Base-by-base conservation (phyloP, 2,888 invertebrate genomes). In the Sesia bembeciformis region DNA sequence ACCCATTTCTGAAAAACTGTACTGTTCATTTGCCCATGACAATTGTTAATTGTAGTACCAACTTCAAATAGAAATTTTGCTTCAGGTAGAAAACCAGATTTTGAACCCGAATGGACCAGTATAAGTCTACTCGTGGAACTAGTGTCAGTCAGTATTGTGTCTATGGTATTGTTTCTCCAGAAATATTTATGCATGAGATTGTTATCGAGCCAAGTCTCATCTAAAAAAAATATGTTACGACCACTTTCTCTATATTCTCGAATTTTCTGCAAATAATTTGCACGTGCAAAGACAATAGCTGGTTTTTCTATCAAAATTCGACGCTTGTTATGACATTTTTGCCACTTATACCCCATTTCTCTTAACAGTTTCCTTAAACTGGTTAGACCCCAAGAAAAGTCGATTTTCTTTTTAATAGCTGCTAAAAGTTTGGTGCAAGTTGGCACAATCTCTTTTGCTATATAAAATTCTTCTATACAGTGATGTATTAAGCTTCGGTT, bases 251-350 rank as follows among this genome's bases (percentile, higher is more conserved):
- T 43, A 38, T 46, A 53, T 38, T 53, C 23, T n/a, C 49, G 4
- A 6, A 53, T 53, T 46, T 53, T 53, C 6, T 39, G 38, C 39
- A 53, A 46, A 53, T 53, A 53, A 5, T 39, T 38, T 8, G 53
- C 7, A n/a, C 53, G 43, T 38, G 42, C 41, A 41, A 46, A 53
- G 6, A 46, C 49, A 2, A 53, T 40, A 4, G 23, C 39, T 7
- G 53, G 53, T 3, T 39, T 53, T 46, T 53, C 53, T 39, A 53
- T 46, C 46, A 53, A 53, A 46, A 53, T 53, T 40, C 39, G 23
- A 4, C 53, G 43, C 39, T 46, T 53, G 7, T 46, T 53, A n/a
- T 39, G 43, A 40, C 53, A 53, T 39, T 53, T 53, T 5, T 53
- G 53, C 53, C 53, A 53, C 39, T 46, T 39, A 46, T 41, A 41